A percentile compares a stretch with the other conserved stretches of the same genome.
Conservation (phyloP, 2,888 invertebrate genomes). For the Cremastinae sp. region DNA sequence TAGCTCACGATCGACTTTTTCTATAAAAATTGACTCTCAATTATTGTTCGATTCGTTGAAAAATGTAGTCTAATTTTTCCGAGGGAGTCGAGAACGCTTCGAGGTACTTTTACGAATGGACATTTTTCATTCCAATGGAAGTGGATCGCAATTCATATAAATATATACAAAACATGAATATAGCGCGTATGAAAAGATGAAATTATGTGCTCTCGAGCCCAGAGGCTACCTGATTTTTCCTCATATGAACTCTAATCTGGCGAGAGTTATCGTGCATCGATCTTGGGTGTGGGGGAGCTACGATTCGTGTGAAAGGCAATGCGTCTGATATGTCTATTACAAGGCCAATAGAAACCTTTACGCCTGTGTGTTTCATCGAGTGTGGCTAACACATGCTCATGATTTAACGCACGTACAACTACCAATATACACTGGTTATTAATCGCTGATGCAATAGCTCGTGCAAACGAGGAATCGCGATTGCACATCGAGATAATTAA, state of each 20-base stretch:
- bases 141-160: too few relatives aligned
- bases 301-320: constrained; percentile 41
- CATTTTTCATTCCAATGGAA: background rate
- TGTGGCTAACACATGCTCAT: background rate
- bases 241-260: background rate
- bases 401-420: background rate
- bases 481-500: constrained; percentile 43
- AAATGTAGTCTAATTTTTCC: too few relatives aligned
- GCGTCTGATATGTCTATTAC: constrained; percentile 21
- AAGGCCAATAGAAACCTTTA: constrained; percentile 38
- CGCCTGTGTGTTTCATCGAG: constrained; percentile 8
- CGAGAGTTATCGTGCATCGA: background rate
- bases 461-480: background rate
- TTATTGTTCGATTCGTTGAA: too few relatives aligned
- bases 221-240: background rate
- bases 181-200: background rate
- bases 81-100: too few relatives aligned
- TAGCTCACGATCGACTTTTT: too few relatives aligned
- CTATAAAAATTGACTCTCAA: too few relatives aligned
- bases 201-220: background rate
- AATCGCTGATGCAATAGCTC: constrained; percentile 48
- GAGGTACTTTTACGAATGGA: background rate
- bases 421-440: constrained; percentile 30
- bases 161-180: too few relatives aligned
- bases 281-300: constrained; percentile 12